These are phyloP conservation scores for Serranus cabrilla DNA, from an alignment of 2,797 vertebrate species.

Conservation along the genomic window DNA sequence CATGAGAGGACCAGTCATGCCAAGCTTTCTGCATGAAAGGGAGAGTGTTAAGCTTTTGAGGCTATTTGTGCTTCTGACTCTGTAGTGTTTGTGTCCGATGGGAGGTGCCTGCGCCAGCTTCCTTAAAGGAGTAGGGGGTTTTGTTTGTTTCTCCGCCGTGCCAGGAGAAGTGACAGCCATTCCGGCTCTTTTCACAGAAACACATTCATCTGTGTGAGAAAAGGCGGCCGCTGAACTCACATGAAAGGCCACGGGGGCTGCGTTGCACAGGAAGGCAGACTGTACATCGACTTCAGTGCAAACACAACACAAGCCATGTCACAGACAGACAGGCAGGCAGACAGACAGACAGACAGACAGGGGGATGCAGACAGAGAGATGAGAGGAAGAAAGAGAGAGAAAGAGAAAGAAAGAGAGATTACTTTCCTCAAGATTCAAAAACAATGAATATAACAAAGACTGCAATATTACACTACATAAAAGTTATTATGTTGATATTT, in stretches of 20 bases:
- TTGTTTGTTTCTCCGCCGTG: slow-evolving; percentile 84
- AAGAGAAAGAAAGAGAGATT: background rate
- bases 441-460: background rate
- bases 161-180: slow-evolving; percentile 87
- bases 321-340: slow-evolving; percentile 38
- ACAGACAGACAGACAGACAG: slow-evolving; percentile 27
- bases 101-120: slow-evolving; percentile 84
- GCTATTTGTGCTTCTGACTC: slow-evolving; percentile 82
- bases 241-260: slow-evolving; percentile 79
- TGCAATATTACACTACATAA: background rate
- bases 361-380: background rate
- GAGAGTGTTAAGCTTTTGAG: slow-evolving; percentile 79
- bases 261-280: slow-evolving; percentile 83
- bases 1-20: slow-evolving; percentile 68
- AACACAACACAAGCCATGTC: slow-evolving; percentile 74
- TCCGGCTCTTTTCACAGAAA: slow-evolving; percentile 84
- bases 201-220: slow-evolving; percentile 87
- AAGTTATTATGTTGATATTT: background rate
- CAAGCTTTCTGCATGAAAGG: slow-evolving; percentile 78
- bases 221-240: slow-evolving; percentile 79
- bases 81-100: slow-evolving; percentile 83
- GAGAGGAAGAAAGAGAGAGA: background rate
- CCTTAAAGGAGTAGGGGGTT: slow-evolving; percentile 82
- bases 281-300: slow-evolving; percentile 81
- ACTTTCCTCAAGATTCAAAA: background rate